Evolutionary conservation across 1,140 invertebrate genomes (phyloP).

Genomic region (Holotrichia oblita): DNA sequence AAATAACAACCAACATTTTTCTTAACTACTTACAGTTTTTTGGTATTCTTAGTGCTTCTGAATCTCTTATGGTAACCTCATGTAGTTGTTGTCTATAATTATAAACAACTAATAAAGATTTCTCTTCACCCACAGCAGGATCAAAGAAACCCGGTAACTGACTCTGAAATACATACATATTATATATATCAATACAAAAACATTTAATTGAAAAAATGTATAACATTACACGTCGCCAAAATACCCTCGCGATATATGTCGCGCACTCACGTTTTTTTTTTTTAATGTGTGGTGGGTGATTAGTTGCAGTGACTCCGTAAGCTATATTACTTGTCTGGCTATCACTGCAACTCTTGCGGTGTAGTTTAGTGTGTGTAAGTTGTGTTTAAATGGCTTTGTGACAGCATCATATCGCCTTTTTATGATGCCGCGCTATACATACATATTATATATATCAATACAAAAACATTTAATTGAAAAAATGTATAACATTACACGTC

Average conservation of each 20-base stretch:
- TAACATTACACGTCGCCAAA: too few relatives aligned
- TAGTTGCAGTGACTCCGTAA: too few relatives aligned
- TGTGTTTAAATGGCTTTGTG: too few relatives aligned
- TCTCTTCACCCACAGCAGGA: slow-evolving; percentile 93
- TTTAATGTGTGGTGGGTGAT: too few relatives aligned
- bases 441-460: slow-evolving; percentile 15
- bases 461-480: too few relatives aligned
- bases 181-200: not conserved
- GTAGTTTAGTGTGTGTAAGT: too few relatives aligned
- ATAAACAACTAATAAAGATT: slow-evolving; percentile 88
- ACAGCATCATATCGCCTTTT: too few relatives aligned
- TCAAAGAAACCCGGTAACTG: slow-evolving; percentile 97
- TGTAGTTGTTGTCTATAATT: slow-evolving; percentile 82
- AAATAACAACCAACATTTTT: not conserved
- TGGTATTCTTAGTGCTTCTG: slow-evolving; percentile 81
- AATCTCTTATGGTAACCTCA: slow-evolving; percentile 82
- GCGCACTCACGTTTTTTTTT: not conserved
- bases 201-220: too few relatives aligned
- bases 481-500: too few relatives aligned
- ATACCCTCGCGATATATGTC: not conserved
- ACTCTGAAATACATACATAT: slow-evolving; percentile 69
- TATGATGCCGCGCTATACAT: too few relatives aligned
- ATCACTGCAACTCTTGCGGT: too few relatives aligned
- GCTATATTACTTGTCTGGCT: too few relatives aligned
- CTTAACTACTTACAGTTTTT: slow-evolving; percentile 56